phyloP scores from a whole-genome alignment of 2,113 vertebrate species.

The Tragelaphus imberbis region DNA sequence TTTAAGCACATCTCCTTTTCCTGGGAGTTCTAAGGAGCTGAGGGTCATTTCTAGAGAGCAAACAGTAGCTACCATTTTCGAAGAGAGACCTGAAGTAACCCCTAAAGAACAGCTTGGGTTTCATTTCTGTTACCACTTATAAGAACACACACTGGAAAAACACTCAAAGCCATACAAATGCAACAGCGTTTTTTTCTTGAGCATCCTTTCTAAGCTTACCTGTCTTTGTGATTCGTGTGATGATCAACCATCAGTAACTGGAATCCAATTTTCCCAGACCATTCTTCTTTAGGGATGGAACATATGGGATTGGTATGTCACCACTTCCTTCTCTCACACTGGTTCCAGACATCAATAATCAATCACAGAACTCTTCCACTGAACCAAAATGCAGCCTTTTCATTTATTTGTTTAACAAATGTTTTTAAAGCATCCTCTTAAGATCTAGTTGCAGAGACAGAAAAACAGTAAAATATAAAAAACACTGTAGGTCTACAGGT shows the following conservation, averaged over 20 bases:
- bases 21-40: neutral
- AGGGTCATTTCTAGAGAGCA: neutral
- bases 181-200: neutral
- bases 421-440: neutral
- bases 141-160: neutral
- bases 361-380: neutral
- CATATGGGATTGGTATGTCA: neutral
- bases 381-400: neutral
- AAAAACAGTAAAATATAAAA: neutral
- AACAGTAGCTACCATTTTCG: neutral
- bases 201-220: neutral
- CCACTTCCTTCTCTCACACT: neutral
- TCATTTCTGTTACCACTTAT: neutral
- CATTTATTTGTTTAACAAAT: slow-evolving; percentile 6
- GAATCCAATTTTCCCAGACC: neutral
- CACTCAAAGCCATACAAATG: neutral
- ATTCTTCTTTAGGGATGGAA: neutral
- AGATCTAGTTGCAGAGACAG: neutral
- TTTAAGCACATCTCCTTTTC: neutral
- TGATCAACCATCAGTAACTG: neutral
- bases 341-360: neutral
- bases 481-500: neutral
- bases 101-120: neutral
- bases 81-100: neutral
- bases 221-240: neutral